These are phyloP conservation scores for Rallus crepitans DNA, from an alignment of 2,797 vertebrate genomes.

Conservation along the genomic window DNA sequence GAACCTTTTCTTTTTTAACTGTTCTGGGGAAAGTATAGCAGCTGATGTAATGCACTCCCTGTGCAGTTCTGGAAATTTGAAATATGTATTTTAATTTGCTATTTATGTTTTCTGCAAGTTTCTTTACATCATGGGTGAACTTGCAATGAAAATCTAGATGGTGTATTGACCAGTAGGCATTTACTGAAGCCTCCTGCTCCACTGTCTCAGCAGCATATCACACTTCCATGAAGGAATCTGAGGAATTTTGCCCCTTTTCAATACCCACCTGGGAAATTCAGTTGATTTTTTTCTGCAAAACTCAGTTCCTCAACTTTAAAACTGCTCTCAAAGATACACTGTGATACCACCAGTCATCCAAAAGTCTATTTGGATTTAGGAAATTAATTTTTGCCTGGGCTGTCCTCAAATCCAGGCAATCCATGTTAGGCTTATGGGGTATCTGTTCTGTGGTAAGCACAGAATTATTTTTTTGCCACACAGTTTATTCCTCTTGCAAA, in stretches of 20 bases:
- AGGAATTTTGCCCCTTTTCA: background rate
- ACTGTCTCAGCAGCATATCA: background rate
- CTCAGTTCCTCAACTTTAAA: background rate
- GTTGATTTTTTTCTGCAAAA: background rate
- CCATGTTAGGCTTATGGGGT: background rate
- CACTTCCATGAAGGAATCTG: background rate
- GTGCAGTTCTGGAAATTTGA: background rate
- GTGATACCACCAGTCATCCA: background rate
- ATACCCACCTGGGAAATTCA: background rate
- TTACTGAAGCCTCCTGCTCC: background rate
- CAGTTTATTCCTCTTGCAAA: background rate
- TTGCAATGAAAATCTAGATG: background rate
- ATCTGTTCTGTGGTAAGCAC: background rate
- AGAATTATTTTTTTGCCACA: background rate
- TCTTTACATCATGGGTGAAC: background rate
- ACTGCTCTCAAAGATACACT: background rate
- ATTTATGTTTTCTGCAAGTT: background rate
- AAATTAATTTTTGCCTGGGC: conserved; percentile 35
- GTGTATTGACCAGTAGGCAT: background rate
- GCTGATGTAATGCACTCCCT: background rate
- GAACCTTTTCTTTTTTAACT: background rate
- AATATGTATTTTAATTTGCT: background rate
- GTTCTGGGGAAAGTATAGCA: background rate
- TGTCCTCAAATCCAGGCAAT: conserved; percentile 25
- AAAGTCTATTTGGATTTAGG: conserved; percentile 42